These are phyloP conservation scores for Pachycephala philippinensis DNA, from an alignment of 2,113 vertebrate species.

Conservation along the genomic window DNA sequence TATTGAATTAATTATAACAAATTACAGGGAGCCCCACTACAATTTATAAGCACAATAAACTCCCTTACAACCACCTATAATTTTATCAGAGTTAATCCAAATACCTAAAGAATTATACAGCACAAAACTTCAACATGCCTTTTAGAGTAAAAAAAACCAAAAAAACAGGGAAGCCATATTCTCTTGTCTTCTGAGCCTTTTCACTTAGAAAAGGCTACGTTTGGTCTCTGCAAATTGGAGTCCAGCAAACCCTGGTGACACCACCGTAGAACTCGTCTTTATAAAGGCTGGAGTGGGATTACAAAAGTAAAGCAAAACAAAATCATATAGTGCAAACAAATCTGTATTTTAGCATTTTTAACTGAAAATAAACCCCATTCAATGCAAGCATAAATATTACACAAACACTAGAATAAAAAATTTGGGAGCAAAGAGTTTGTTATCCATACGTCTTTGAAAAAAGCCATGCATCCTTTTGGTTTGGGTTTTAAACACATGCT, in stretches of 20 bases:
- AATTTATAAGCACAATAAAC: conserved; percentile 69
- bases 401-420: neutral
- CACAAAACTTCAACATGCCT: neutral
- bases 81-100: conserved; percentile 71
- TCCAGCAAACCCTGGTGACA: neutral
- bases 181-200: neutral
- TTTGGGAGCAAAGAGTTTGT: neutral
- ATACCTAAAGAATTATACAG: conserved; percentile 60
- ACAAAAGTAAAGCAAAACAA: neutral
- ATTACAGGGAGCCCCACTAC: conserved; percentile 74
- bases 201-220: neutral
- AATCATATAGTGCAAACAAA: neutral
- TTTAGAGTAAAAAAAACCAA: neutral
- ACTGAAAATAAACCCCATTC: neutral
- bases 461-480: neutral
- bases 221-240: neutral
- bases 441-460: neutral
- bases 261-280: neutral
- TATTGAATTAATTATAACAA: conserved; percentile 78
- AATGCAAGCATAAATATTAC: neutral
- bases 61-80: conserved; percentile 69
- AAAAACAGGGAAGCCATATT: neutral
- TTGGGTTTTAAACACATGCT: neutral
- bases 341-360: neutral
- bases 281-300: neutral